A percentile compares a stretch with the other conserved stretches of the same genome.
phyloP scores from a whole-genome alignment of 2,888 invertebrate genomes.

The Campopleginae sp. region DNA sequence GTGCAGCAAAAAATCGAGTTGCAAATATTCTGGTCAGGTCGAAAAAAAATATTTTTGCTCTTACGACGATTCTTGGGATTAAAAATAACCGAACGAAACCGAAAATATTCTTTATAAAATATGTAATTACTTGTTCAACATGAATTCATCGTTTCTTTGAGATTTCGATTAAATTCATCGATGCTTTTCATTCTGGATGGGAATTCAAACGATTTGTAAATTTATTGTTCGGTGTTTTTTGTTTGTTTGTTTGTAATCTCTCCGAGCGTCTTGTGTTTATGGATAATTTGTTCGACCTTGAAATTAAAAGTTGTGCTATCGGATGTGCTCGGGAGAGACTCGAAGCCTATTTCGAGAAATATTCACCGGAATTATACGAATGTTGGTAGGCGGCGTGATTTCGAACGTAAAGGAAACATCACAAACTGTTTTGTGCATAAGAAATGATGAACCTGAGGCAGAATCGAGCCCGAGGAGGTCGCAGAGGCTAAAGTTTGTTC shows the following conservation, averaged over 20 bases:
- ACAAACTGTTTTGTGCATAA: neutral
- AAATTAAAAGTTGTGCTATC: neutral
- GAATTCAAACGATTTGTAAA: too few species aligned
- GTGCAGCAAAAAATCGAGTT: too few species aligned
- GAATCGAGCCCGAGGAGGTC: neutral
- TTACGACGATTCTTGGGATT: too few species aligned
- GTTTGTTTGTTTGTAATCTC: neutral
- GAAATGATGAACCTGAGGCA: neutral
- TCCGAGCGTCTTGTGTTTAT: neutral
- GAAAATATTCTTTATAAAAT: too few species aligned
- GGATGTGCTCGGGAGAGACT: neutral
- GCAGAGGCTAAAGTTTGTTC: conserved; percentile 27
- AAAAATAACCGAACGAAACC: too few species aligned
- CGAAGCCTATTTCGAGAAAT: neutral
- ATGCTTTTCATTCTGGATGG: too few species aligned
- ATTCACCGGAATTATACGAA: neutral
- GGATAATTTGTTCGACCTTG: neutral
- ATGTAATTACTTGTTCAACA: too few species aligned
- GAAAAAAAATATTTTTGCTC: too few species aligned
- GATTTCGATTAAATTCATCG: too few species aligned
- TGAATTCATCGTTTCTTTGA: too few species aligned
- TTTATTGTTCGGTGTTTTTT: neutral
- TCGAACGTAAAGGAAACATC: neutral
- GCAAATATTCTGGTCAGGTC: too few species aligned
- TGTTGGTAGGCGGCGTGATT: neutral